Evolutionary conservation across 2,888 invertebrate genomes (phyloP).

Genomic region (Pachydiplax longipennis): DNA sequence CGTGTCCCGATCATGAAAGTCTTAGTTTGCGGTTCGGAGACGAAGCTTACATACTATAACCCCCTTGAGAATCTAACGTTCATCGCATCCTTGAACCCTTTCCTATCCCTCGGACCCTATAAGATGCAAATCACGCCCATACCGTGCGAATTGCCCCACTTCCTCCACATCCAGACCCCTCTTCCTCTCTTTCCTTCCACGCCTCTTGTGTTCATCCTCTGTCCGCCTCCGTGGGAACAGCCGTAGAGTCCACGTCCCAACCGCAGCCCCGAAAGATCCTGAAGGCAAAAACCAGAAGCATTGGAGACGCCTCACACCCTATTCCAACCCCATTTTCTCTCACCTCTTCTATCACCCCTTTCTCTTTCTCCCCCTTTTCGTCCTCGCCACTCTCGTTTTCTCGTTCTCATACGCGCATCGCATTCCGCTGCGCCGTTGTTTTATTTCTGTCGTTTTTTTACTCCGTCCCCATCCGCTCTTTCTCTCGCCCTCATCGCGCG

Average conservation of each 20-base stretch:
- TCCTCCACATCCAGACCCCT: neutral
- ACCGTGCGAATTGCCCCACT: too few species aligned
- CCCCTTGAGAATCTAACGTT: too few species aligned
- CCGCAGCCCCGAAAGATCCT: neutral
- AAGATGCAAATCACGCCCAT: too few species aligned
- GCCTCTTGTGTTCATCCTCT: neutral
- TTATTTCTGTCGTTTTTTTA: neutral
- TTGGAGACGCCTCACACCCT: conserved; percentile 1
- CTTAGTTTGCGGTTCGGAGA: too few species aligned
- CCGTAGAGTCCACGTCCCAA: neutral
- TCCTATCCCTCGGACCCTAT: too few species aligned
- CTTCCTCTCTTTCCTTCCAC: neutral
- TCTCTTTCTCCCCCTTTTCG: neutral
- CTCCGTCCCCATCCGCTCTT: neutral
- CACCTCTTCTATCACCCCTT: neutral
- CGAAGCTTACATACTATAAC: too few species aligned
- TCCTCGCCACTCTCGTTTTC: neutral
- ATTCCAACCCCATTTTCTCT: neutral
- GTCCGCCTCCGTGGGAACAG: conserved; percentile 12
- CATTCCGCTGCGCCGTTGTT: neutral
- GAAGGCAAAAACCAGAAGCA: conserved; percentile 20
- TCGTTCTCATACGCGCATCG: neutral
- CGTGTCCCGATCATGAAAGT: too few species aligned
- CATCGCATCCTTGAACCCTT: too few species aligned
- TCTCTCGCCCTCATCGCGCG: neutral